Conservation (phyloP, 2,888 invertebrate genomes). For the Bedellia somnulentella region DNA sequence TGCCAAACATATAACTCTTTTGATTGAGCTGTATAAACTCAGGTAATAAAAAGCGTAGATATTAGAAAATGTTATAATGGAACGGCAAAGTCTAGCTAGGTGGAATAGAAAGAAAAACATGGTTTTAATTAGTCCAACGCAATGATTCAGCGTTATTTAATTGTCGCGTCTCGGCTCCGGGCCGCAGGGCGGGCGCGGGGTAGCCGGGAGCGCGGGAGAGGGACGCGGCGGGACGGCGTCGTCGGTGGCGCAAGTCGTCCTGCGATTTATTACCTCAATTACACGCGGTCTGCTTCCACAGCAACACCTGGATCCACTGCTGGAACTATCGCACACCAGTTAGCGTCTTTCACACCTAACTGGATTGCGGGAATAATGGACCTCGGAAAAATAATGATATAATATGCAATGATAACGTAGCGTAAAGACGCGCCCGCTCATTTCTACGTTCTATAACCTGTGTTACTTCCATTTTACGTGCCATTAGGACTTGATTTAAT, state of each 20-base stretch:
- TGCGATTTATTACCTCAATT: constrained; percentile 51
- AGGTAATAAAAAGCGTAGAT: too few relatives aligned
- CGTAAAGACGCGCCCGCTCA: not conserved
- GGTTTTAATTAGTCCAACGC: constrained; percentile 33
- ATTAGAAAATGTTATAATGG: too few relatives aligned
- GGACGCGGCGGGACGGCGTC: too few relatives aligned
- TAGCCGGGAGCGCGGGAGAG: constrained; percentile 6
- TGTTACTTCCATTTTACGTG: constrained; percentile 8
- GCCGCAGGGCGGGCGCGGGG: constrained; percentile 13
- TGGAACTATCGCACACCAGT: too few relatives aligned
- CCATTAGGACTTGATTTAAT: constrained; percentile 21
- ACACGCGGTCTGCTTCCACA: constrained; percentile 32
- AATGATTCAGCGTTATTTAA: constrained; percentile 46
- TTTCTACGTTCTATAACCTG: not conserved
- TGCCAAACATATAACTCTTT: too few relatives aligned
- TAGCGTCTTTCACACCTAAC: constrained; percentile 21
- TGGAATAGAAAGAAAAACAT: constrained; percentile 13
- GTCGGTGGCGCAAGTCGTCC: constrained; percentile 32
- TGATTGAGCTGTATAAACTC: too few relatives aligned
- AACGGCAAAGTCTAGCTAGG: too few relatives aligned
- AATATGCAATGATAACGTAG: constrained; percentile 12
- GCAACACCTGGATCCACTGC: constrained; percentile 31
- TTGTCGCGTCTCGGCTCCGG: constrained; percentile 35
- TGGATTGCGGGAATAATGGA: constrained; percentile 23
- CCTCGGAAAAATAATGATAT: constrained; percentile 14